Evolutionary conservation across 2,113 vertebrate genomes (phyloP).

Genomic region (Microcebus tavaratra): DNA sequence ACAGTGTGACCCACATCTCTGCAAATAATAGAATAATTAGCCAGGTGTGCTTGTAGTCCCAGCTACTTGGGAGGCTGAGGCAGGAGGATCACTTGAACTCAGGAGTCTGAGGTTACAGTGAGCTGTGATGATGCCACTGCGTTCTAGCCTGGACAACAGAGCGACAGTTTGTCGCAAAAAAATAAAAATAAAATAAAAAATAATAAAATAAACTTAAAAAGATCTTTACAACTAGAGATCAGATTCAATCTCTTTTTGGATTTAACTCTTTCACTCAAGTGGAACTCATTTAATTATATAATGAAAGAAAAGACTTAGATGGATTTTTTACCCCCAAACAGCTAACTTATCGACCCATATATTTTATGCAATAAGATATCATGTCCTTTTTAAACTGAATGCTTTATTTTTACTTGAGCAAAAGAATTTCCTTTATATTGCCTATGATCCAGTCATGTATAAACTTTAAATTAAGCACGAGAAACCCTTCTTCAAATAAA

Average conservation of each 20-base stretch:
- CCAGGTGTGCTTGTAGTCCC: too few relatives aligned
- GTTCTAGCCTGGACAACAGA: too few relatives aligned
- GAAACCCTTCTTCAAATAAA: neutral
- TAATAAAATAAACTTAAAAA: neutral
- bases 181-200: too few relatives aligned
- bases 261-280: neutral
- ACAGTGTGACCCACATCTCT: too few relatives aligned
- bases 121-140: too few relatives aligned
- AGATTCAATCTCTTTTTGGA: neutral
- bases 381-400: neutral
- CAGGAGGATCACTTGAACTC: too few relatives aligned
- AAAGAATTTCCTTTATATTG: neutral
- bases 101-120: too few relatives aligned
- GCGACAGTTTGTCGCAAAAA: too few relatives aligned
- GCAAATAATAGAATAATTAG: too few relatives aligned
- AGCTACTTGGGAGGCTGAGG: too few relatives aligned
- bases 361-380: neutral
- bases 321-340: neutral
- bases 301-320: neutral
- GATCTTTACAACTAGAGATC: neutral
- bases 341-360: neutral
- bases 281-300: neutral
- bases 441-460: neutral
- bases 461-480: constrained; percentile 7
- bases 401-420: neutral